phyloP scores from a whole-genome alignment of 1,140 invertebrate species.

The Dendrolimus kikuchii region DNA sequence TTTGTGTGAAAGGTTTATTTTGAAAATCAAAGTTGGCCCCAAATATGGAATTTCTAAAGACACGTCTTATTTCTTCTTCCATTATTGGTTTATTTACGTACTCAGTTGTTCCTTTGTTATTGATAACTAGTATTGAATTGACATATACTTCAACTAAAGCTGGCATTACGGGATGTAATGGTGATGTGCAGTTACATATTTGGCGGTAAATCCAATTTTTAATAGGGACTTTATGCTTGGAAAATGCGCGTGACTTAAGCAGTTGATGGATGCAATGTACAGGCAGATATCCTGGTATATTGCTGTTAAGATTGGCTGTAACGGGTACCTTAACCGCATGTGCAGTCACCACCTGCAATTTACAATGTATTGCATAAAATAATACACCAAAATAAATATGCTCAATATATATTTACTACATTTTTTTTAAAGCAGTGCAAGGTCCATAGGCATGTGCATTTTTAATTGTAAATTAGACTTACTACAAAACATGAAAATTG shows the following conservation, averaged over 20 bases:
- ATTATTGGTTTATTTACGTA: conserved; percentile 93
- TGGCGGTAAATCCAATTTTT: conserved; percentile 97
- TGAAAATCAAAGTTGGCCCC: conserved; percentile 79
- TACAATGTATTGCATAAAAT: background rate
- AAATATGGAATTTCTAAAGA: conserved; percentile 86
- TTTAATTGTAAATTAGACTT: no score
- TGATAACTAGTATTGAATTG: conserved; percentile 90
- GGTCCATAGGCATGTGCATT: no score
- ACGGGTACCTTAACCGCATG: conserved; percentile 97
- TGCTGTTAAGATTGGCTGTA: conserved; percentile 90
- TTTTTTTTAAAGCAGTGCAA: no score
- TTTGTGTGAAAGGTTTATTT: conserved; percentile 60
- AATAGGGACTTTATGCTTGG: conserved; percentile 95
- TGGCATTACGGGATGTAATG: conserved; percentile 93
- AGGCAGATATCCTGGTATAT: conserved; percentile 93
- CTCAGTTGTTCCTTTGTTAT: conserved; percentile 77
- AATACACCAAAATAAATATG: no score
- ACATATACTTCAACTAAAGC: conserved; percentile 97
- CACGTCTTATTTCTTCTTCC: conserved; percentile 89
- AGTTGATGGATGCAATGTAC: conserved; percentile 98
- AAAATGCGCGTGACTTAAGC: conserved; percentile 94
- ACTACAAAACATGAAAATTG: no score
- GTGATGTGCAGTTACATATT: conserved; percentile 88
- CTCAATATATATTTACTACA: no score
- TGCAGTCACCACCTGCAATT: conserved; percentile 87